Evolutionary conservation across 2,888 invertebrate genomes (phyloP).

Genomic region (Thymelicus acteon): DNA sequence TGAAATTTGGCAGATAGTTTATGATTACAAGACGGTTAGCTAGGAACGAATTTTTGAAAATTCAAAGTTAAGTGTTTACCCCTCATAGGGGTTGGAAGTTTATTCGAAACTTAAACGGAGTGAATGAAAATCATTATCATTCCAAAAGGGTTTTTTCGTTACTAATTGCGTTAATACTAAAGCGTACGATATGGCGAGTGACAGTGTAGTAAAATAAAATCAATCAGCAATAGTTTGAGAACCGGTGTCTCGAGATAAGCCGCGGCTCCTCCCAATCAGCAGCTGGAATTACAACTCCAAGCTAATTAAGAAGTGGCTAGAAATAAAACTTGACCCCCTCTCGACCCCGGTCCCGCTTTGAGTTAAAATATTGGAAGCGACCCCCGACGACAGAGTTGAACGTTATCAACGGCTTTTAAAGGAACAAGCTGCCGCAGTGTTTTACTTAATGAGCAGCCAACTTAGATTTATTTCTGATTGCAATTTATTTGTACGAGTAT

Average conservation of each 20-base stretch:
- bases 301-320: constrained; percentile 18
- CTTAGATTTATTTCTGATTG: neutral
- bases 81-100: too few relatives aligned
- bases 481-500: neutral
- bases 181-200: too few relatives aligned
- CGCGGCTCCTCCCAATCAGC: constrained; percentile 6
- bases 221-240: neutral
- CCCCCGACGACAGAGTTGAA: neutral
- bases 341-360: neutral
- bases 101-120: too few relatives aligned
- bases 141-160: too few relatives aligned
- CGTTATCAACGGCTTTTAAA: neutral
- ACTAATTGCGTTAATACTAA: too few relatives aligned
- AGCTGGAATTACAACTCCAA: constrained; percentile 15
- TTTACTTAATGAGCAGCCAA: neutral
- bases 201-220: neutral
- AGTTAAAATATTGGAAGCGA: constrained; percentile 14
- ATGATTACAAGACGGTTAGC: too few relatives aligned
- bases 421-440: neutral
- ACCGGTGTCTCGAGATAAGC: neutral
- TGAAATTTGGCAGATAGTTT: too few relatives aligned
- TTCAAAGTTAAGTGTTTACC: too few relatives aligned
- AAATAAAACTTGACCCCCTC: constrained; percentile 2
- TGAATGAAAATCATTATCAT: too few relatives aligned
- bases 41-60: too few relatives aligned